Base-by-base conservation (phyloP, 2,113 vertebrate species). In the Tauraco erythrolophus region DNA sequence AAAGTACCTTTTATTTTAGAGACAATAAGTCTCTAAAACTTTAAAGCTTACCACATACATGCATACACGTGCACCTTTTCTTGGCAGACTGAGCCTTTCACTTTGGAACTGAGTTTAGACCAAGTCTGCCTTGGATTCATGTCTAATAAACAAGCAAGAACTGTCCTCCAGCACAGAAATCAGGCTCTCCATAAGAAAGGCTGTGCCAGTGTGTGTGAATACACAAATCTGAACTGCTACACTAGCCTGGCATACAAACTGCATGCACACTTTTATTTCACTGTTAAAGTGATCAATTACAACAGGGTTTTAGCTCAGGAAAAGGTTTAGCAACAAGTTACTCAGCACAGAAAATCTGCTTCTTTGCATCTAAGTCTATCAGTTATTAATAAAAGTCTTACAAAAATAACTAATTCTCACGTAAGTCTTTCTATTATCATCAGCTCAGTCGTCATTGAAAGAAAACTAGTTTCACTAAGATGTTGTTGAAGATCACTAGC, bases 311-410 rank as follows among this genome's bases (percentile, higher is more conserved):
- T 51, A 88, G 43, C 71, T 84, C 60, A 31, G 6, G 71, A 74
- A 89, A 51, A 88, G 51, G 66, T 58, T 96, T 87, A 95, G 86
- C 64, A 78, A 78, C 76, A 75, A 94, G 72, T 80, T n/a, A 60
- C 72, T 74, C 80, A 27, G 25, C 58, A 50, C 23, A 62, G 37
- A 56, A 77, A 89, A 87, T 62, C 87, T 71, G 84, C 39, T 84
- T 21, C 84, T 89, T 60, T 78, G 72, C 60, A 78, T 75, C 50
- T 37, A 57, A 61, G 75, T 31, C 72, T 78, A 43, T 43, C n/a
- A 27, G 41, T 58, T 61, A 76, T 80, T 41, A 53, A 15, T 37
- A 46, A 76, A 85, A 87, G 60, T 30, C 88, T 80, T 51, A 71
- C 9, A 48, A 23, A 84, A 64, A 54, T 8, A 68, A 57, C 17